Conservation (phyloP, 2,113 vertebrate genomes). For the Pavo muticus region DNA sequence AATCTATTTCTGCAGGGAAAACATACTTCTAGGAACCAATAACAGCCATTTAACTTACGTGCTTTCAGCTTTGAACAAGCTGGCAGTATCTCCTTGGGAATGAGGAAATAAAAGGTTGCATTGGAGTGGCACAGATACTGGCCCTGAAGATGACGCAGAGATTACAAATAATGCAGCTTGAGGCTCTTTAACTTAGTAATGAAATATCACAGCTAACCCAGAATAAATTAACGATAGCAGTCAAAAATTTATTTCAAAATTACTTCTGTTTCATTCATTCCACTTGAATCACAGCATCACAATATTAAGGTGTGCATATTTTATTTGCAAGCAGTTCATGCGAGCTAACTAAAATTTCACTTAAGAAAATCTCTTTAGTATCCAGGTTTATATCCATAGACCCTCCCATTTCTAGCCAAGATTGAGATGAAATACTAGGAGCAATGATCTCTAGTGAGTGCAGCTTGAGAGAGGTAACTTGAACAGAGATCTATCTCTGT, state of each 20-base stretch:
- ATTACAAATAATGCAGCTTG: neutral
- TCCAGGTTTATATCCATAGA: neutral
- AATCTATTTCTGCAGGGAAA: neutral
- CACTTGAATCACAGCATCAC: neutral
- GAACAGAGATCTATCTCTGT: neutral
- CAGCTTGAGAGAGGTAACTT: constrained; percentile 8
- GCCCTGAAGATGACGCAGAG: neutral
- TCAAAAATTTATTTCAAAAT: neutral
- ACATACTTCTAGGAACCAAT: neutral
- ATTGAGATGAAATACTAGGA: neutral
- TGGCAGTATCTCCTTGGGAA: rapidly evolving
- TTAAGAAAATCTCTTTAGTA: neutral
- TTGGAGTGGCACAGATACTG: neutral
- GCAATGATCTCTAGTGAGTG: constrained; percentile 26
- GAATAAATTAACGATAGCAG: neutral
- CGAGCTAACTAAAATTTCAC: neutral
- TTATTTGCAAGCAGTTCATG: neutral
- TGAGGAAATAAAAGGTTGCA: neutral
- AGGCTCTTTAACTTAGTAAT: neutral
- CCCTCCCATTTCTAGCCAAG: neutral
- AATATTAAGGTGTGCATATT: neutral
- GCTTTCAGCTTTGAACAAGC: neutral
- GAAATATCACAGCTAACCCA: neutral
- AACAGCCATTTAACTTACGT: neutral
- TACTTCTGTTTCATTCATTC: neutral